A percentile compares a stretch with the other conserved stretches of the same genome.
Evolutionary conservation across 2,888 invertebrate genomes (phyloP).

Genomic region (Tipula unca): DNA sequence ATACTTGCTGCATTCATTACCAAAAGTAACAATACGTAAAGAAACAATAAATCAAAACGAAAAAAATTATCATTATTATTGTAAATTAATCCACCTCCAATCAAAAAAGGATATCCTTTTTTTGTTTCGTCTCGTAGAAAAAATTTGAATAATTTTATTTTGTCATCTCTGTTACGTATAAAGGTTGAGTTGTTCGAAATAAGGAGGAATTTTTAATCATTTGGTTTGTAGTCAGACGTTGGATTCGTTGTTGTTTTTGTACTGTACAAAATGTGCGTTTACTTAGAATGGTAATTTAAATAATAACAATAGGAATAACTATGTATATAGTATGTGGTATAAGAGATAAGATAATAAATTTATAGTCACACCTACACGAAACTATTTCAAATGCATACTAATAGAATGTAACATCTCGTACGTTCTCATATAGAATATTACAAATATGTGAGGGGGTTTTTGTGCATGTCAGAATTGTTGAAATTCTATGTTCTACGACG

Average conservation of each 20-base stretch:
- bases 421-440: background rate
- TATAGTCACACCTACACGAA: background rate
- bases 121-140: background rate
- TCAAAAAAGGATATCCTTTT: conserved; percentile 1
- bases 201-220: conserved; percentile 8
- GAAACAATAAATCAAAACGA: background rate
- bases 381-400: background rate
- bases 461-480: background rate
- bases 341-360: background rate
- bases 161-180: background rate
- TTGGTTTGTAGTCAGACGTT: background rate
- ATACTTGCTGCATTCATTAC: background rate
- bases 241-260: background rate
- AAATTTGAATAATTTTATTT: background rate
- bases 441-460: background rate
- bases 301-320: background rate
- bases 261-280: background rate
- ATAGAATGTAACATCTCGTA: background rate
- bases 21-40: background rate
- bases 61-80: conserved; percentile 8
- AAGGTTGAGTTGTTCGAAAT: background rate
- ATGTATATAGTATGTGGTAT: background rate
- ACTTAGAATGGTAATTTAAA: background rate
- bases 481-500: background rate
- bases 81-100: conserved; percentile 14